Conservation (phyloP, 1,140 invertebrate species). For the Thaumatotibia leucotreta region DNA sequence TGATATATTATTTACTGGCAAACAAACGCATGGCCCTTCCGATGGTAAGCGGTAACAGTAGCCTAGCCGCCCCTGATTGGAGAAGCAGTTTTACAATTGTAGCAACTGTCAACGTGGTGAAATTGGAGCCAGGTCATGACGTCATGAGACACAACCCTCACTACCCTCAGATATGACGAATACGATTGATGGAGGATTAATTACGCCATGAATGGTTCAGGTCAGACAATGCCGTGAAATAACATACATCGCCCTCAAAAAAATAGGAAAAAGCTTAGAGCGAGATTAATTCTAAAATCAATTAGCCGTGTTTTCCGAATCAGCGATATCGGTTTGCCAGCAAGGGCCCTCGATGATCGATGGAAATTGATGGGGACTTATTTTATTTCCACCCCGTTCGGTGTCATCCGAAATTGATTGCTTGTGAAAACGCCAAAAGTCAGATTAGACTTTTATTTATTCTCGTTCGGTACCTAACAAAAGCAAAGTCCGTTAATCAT, state of each 20-base stretch:
- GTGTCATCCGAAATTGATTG: conserved; percentile 54
- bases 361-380: conserved; percentile 48
- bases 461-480: background rate
- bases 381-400: conserved; percentile 42
- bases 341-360: conserved; percentile 46
- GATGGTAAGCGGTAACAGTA: no score
- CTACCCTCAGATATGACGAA: no score
- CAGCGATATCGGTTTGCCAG: conserved; percentile 31
- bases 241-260: background rate
- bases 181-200: no score
- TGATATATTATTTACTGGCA: no score
- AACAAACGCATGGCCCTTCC: no score
- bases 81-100: no score
- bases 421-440: conserved; percentile 42
- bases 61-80: no score
- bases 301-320: conserved; percentile 44
- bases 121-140: no score
- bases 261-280: conserved; percentile 18
- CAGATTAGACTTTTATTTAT: conserved; percentile 21
- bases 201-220: no score
- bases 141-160: no score
- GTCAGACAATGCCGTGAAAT: no score
- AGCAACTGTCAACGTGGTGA: no score
- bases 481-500: conserved; percentile 5
- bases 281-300: conserved; percentile 43